phyloP scores from a whole-genome alignment of 2,888 invertebrate genomes.

The Ophion slaviceki region DNA sequence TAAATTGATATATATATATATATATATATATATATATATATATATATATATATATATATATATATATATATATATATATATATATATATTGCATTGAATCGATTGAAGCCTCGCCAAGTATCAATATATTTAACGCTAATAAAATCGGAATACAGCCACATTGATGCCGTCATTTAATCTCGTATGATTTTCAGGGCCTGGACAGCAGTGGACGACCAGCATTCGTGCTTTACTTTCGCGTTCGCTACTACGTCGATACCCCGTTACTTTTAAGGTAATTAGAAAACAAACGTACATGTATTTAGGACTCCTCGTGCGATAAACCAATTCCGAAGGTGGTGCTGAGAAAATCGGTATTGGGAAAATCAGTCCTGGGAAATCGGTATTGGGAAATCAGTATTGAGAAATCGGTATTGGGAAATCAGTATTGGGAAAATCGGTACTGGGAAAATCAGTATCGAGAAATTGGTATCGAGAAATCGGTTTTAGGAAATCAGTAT shows the following conservation, averaged over 20 bases:
- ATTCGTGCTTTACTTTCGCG: constrained; percentile 94
- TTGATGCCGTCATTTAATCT: background rate
- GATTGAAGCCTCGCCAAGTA: background rate
- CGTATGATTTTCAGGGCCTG: constrained; percentile 87
- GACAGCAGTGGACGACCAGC: constrained; percentile 96
- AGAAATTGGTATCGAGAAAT: too few species aligned
- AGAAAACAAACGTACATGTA: background rate
- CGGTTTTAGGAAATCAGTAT: too few species aligned
- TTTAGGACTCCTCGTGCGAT: background rate
- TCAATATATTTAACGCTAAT: background rate
- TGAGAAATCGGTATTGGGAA: background rate
- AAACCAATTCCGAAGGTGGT: background rate
- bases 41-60: too few species aligned
- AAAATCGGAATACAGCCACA: constrained; percentile 38
- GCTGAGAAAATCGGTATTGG: background rate
- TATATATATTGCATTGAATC: background rate
- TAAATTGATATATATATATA: background rate
- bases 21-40: too few species aligned
- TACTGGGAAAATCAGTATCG: too few species aligned
- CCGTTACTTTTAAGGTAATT: constrained; percentile 91
- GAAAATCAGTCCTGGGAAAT: background rate
- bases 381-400: background rate
- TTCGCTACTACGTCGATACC: constrained; percentile 97
- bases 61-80: too few species aligned
- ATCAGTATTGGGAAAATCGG: background rate